Evolutionary conservation across 2,113 vertebrate species (phyloP), one percentile per base, ranked within the genome.

Genomic region (Dolichotis patagonum): DNA sequence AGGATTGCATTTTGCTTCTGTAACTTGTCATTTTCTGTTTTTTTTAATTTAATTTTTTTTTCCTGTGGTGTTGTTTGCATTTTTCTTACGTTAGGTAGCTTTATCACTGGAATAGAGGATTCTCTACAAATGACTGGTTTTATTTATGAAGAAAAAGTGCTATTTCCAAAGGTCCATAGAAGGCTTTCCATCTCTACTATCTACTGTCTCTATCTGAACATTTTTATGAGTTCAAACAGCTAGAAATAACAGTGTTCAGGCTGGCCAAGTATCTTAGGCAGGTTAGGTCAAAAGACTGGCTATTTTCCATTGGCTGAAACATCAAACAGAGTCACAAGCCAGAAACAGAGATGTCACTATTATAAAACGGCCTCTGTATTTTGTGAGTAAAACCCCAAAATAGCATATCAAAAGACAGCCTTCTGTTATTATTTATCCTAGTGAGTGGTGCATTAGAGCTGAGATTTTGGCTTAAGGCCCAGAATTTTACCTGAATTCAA

Each of bases 361-460:
- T 80, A 80, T 32, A 24, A 92, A 92, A 32, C 26, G 84, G 28
- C 49, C 52, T 71, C 43, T 95, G 17, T 93, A 38, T 95, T 95
- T 91, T 91, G 12, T 95, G 38, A 93, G 90, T 30, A 60, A 82
- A 88, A 54, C 86, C 86, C 28, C 5, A 95, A 82, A 87, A 87
- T 38, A 84, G 83, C 52, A 46, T 80, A 62, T 93, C 16, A 62
- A 67, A 92, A 88, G 38, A 96, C 26, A 85, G 26, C 4, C 32
- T 87, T 82, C 58, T 97, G 60, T 81, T 87, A 69, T 94, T 92
- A 92, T 96, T 97, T 95, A 85, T 91, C 38, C 38, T 90, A 75
- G 19, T 88, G 54, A 10, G 28, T 89, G 26, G 12, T 77, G 13
- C 11, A 52, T 7, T 96, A 54, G 95, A 35, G 56, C 84, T 87